phyloP scores from a whole-genome alignment of 2,797 vertebrate species.

The Ibycter americanus region DNA sequence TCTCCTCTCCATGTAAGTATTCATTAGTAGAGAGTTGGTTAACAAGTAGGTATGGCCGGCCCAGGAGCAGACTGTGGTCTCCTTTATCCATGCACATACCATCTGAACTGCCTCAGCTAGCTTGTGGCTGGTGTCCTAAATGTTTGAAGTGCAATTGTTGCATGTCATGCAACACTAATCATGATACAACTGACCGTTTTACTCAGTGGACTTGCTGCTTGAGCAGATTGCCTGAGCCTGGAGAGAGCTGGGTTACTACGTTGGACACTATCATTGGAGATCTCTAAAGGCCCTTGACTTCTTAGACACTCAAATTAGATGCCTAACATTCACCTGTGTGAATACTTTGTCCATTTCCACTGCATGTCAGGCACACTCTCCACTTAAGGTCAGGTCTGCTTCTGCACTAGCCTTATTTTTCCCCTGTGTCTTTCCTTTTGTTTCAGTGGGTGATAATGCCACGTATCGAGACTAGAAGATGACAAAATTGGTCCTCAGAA shows the following conservation, averaged over 20 bases:
- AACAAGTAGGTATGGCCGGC: rapidly evolving
- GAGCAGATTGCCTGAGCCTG: rapidly evolving
- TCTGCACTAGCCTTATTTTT: not conserved
- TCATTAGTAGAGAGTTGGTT: not conserved
- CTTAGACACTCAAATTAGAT: not conserved
- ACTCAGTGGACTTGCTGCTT: not conserved
- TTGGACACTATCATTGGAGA: not conserved
- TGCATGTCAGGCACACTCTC: not conserved
- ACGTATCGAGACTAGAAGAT: not conserved
- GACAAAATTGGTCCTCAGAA: not conserved
- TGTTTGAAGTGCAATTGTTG: not conserved
- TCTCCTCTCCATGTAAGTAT: not conserved
- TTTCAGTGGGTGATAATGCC: not conserved
- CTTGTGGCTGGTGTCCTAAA: not conserved
- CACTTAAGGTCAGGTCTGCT: not conserved
- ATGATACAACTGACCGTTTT: not conserved
- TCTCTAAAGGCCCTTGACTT: not conserved
- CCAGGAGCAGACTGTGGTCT: not conserved
- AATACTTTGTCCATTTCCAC: not conserved
- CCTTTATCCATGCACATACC: not conserved
- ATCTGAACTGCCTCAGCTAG: not conserved
- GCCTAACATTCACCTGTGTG: not conserved
- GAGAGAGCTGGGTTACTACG: not conserved
- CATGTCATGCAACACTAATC: rapidly evolving
- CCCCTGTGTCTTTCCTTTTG: not conserved